Evolutionary conservation across 2,797 vertebrate genomes (phyloP), one percentile per base, ranked within the genome.

Genomic region (Lutjanus argentimaculatus): DNA sequence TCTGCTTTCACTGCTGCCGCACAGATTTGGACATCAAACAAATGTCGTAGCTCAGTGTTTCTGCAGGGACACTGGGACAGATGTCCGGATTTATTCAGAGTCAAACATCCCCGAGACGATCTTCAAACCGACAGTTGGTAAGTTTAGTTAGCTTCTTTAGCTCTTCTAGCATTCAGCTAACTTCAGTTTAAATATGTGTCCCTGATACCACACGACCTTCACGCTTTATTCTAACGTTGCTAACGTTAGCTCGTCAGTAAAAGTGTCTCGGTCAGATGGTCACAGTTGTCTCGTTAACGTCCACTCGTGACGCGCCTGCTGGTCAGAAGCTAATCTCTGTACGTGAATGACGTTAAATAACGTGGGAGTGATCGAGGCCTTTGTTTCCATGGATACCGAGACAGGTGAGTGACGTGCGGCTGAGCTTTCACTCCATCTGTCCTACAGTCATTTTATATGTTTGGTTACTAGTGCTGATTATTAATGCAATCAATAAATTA

Each of bases 61-160:
- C 25, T 25, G 17, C 1, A 1, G n/a, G 51, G 69, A 77, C 71
- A 72, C 25, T 43, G 3, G 30, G 30, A 14, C 3, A 43, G 14
- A 7, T 3, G 12, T 16, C 48, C 0, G 56, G 64, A 58, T 6
- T 16, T 15, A 11, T 8, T 75, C 46, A 10, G 8, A 15, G 30
- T 15, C 0, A 13, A 22, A 30, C 45, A 66, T 11, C 8, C 65
- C 48, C 2, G 53, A 10, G 1, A 45, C 40, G 53, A 45, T 66
- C 30, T 7, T 67, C 7, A 25, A 52, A 49, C 17, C 3, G 55
- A 10, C 19, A 11, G 9, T 70, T 25, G 90, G 91, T 92, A 62
- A 92, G 84, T 91, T 88, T 83, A 82, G 30, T 83, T 89, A 88
- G 90, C 86, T 16, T 64, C 0, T 59, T 67, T 84, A 85, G 90